Conservation (phyloP, 2,113 vertebrate genomes). For the Archilochus colubris region DNA sequence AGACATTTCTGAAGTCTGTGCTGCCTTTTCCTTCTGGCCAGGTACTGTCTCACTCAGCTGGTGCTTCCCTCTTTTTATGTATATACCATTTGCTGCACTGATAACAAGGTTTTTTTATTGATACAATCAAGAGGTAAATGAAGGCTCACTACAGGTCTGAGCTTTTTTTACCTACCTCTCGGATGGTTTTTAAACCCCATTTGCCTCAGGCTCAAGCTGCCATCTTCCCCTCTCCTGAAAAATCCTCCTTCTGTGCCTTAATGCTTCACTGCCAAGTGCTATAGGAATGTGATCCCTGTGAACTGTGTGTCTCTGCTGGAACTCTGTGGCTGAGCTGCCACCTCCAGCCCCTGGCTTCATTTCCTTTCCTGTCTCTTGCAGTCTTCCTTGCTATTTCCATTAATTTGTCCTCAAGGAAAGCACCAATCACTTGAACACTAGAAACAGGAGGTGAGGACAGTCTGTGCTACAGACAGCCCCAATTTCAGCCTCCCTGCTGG, state of each 20-base stretch:
- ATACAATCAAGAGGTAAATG: constrained; percentile 39
- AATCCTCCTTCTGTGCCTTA: constrained; percentile 39
- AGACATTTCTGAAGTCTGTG: background rate
- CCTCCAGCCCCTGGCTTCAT: background rate
- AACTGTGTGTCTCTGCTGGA: background rate
- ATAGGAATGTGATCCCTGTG: background rate
- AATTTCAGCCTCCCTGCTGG: background rate
- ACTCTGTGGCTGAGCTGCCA: background rate
- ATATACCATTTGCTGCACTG: constrained; percentile 44
- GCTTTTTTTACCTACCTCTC: constrained; percentile 50
- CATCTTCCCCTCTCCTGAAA: background rate
- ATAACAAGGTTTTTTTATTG: background rate
- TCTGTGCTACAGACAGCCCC: background rate
- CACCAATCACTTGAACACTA: constrained; percentile 17
- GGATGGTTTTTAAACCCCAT: background rate
- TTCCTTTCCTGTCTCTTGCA: background rate
- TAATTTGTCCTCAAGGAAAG: background rate
- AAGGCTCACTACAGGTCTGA: constrained; percentile 50
- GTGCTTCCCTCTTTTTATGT: background rate
- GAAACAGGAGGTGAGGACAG: background rate
- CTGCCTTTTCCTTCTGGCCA: constrained; percentile 7
- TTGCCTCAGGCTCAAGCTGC: constrained; percentile 3
- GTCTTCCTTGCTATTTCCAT: background rate
- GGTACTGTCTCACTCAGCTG: background rate
- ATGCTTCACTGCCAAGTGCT: background rate